Evolutionary conservation across 2,797 vertebrate genomes (phyloP), one percentile per base, ranked within the genome.

Genomic region (Gallinago solitaria): DNA sequence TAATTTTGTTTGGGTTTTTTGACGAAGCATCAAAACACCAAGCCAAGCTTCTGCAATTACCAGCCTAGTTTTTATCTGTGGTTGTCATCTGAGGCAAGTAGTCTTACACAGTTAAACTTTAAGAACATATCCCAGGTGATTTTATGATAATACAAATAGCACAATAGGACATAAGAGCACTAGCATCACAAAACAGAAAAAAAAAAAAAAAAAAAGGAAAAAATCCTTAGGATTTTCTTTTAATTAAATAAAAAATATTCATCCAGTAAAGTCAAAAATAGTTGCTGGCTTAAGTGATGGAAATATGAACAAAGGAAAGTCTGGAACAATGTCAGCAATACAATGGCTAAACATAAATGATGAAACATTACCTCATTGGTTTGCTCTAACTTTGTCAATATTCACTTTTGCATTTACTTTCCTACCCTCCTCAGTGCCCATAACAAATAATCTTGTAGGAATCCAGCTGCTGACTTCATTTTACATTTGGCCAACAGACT

Each of bases 221-320:
- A 39, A 39, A 39, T 13, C 12, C 50, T 17, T 30, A 32, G 9
- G 5, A 15, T 2, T 2, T 39, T 57, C 51, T 65, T 65, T 9
- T 10, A 32, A 48, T 13, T 35, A 51, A 63, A 27, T 28, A 5
- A 28, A 65, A 19, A 16, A 9, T 10, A n/a, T 48, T 70, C 1
- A 35, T 61, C 2, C 28, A 39, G 20, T 39, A 13, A 68, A 73
- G 8, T 16, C 56, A 27, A 71, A 91, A 88, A 45, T 33, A 50
- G 45, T 57, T 78, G 2, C 6, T 67, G 4, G 27, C 39, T 67
- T 63, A 45, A 89, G 14, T 48, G 64, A 51, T 33, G 33, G 20
- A 82, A 87, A 70, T 18, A 39, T 0, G 0, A n/a, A 60, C 57
- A 73, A 33, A 19, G 0, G 1, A 39, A 73, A 16, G 3, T 35